Evolutionary conservation across 2,113 vertebrate species (phyloP).

Genomic region (Halichoeres trimaculatus): DNA sequence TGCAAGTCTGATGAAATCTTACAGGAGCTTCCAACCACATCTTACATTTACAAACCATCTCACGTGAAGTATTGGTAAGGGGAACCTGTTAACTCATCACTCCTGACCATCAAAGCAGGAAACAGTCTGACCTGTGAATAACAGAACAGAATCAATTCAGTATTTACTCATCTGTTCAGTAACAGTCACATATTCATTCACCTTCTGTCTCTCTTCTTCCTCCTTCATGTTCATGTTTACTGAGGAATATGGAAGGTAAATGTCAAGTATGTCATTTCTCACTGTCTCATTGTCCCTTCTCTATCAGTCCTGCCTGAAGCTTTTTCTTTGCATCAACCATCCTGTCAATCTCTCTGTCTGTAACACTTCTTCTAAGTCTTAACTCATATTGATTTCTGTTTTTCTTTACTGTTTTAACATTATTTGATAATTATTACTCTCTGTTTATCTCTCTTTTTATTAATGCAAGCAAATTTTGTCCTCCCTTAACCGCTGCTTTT

Average conservation of each 20-base stretch:
- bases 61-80: too few relatives aligned
- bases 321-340: not conserved
- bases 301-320: not conserved
- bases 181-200: constrained; percentile 37
- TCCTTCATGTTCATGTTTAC: constrained; percentile 59
- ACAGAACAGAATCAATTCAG: constrained; percentile 21
- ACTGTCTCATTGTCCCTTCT: constrained; percentile 4
- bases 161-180: constrained; percentile 49
- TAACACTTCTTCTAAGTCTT: not conserved
- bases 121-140: not conserved
- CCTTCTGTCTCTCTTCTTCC: constrained; percentile 23
- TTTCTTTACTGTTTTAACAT: not conserved
- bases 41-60: too few relatives aligned
- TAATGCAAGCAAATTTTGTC: constrained; percentile 16
- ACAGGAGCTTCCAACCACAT: too few relatives aligned
- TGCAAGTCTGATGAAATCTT: too few relatives aligned
- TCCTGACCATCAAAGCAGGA: not conserved
- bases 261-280: constrained; percentile 54
- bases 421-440: not conserved
- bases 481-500: constrained; percentile 19
- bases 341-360: not conserved
- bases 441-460: not conserved
- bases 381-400: not conserved
- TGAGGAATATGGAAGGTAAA: constrained; percentile 74
- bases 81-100: too few relatives aligned